Base-by-base conservation (phyloP, 2,113 vertebrate genomes). In the Hylia prasina region DNA sequence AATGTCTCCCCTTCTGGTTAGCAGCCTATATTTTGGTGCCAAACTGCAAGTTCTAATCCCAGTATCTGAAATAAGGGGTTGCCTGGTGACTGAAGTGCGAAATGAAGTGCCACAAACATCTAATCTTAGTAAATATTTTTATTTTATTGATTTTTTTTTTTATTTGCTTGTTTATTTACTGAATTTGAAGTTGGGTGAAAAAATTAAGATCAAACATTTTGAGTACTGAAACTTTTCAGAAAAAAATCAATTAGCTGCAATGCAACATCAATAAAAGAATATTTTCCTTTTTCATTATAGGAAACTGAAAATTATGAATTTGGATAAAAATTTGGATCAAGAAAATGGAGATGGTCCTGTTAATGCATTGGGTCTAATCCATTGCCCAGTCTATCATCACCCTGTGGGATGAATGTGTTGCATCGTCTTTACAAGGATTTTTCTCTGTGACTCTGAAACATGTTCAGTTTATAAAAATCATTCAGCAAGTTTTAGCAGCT, bases 1-100 rank as follows among this genome's bases (percentile, higher is more conserved):
- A 37, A 90, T 85, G 37, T 86, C 72, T 92, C 42, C 16, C 21
- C 16, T 90, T 82, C 72, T 71, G 69, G 31, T 90, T 96, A 96
- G 76, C 19, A 71, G 60, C 19, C 45, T 90, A 10, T 47, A 60
- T 48, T 93, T 79, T 87, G 24, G 30, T 82, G 63, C 39, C 61
- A 85, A 93, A 61, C 47, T 35, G 8, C 4, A 64, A 81, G 3
- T 86, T 93, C 50, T 88, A 85, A 90, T 82, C 68, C n/a, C 30
- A 82, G 3, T 63, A 61, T 51, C 37, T 61, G 57, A 90, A 89
- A 24, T 42, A 78, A 63, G 33, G 2, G 13, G 33, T 73, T 89
- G 28, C 65, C n/a, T 82, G 79, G 50, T 85, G 89, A 94, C 28
- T 87, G 66, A 89, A 93, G 79, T 81, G 37, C 82, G 85, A 96